A percentile compares a stretch with the other conserved stretches of the same genome.
Evolutionary conservation across 2,113 vertebrate genomes (phyloP).

Genomic region (Anthoscopus minutus): DNA sequence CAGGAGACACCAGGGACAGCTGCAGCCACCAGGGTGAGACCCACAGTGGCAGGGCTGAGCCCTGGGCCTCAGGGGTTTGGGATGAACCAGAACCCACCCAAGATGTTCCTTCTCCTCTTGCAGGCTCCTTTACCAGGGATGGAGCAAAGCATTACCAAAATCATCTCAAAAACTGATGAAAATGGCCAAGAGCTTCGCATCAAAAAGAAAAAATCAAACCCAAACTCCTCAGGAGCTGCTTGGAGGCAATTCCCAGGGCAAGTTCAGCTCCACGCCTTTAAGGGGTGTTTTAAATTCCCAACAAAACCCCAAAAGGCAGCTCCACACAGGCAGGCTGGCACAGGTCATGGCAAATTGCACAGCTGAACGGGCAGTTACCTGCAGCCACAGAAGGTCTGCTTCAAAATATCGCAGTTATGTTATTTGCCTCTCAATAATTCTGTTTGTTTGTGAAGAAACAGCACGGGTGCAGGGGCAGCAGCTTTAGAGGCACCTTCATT

Average conservation of each 20-base stretch:
- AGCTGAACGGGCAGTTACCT: not conserved
- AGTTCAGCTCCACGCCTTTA: not conserved
- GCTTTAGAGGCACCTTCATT: not conserved
- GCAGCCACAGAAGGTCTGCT: not conserved
- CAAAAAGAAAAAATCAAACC: not conserved
- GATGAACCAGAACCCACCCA: not conserved
- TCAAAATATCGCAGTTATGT: not conserved
- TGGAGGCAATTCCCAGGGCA: not conserved
- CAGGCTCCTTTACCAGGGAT: not conserved
- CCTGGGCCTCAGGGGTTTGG: not conserved
- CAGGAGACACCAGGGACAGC: not conserved
- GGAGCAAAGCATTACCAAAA: not conserved
- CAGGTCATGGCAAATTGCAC: not conserved
- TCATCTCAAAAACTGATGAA: not conserved
- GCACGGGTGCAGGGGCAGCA: accelerated
- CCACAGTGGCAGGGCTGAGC: not conserved
- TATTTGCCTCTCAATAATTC: not conserved
- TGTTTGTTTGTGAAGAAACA: not conserved
- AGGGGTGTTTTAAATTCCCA: not conserved
- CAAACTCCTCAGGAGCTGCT: not conserved
- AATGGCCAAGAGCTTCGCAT: not conserved
- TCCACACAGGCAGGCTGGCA: too few species aligned
- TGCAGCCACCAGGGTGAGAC: not conserved
- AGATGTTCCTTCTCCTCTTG: not conserved
- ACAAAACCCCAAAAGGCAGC: not conserved